A percentile compares a stretch with the other conserved stretches of the same genome.
Evolutionary conservation across 1,140 invertebrate genomes (phyloP).

Genomic region (Eciton burchellii): DNA sequence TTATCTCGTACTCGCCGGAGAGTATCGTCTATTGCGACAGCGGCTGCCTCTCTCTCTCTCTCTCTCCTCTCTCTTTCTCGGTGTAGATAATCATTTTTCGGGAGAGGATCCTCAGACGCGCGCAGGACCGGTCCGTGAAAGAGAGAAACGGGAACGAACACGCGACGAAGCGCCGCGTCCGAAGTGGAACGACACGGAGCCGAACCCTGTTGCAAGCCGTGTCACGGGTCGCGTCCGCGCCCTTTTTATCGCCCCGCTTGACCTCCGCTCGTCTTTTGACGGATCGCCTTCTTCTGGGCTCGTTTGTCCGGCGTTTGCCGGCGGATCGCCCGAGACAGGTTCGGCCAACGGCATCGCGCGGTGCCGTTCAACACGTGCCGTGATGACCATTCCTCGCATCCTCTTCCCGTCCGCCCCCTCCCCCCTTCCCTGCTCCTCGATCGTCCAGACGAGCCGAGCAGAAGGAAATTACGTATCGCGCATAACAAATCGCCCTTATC

Average conservation of each 20-base stretch:
- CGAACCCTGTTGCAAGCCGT: constrained; percentile 8
- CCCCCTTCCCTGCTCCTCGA: constrained; percentile 37
- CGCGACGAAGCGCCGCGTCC: not conserved
- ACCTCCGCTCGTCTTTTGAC: constrained; percentile 62
- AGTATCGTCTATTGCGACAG: not conserved
- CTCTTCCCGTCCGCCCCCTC: constrained; percentile 45
- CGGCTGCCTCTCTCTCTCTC: too few relatives aligned
- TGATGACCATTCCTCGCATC: constrained; percentile 72
- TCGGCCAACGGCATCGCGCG: constrained; percentile 70
- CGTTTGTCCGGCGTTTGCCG: constrained; percentile 43
- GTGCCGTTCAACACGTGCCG: constrained; percentile 78
- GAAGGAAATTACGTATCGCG: constrained; percentile 71
- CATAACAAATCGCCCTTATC: constrained; percentile 55
- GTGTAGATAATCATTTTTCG: not conserved
- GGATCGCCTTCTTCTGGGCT: constrained; percentile 41
- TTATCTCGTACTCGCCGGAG: not conserved
- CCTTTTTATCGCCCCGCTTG: constrained; percentile 61
- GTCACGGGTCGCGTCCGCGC: constrained; percentile 48
- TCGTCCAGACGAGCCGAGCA: constrained; percentile 24
- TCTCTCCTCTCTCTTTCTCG: too few relatives aligned
- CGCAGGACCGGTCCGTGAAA: not conserved
- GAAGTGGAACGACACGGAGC: constrained; percentile 9
- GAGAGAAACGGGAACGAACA: not conserved
- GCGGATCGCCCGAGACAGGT: constrained; percentile 30
- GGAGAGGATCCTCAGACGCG: not conserved